Conservation (phyloP, 2,888 invertebrate species). For the Drosophila koepferae region DNA sequence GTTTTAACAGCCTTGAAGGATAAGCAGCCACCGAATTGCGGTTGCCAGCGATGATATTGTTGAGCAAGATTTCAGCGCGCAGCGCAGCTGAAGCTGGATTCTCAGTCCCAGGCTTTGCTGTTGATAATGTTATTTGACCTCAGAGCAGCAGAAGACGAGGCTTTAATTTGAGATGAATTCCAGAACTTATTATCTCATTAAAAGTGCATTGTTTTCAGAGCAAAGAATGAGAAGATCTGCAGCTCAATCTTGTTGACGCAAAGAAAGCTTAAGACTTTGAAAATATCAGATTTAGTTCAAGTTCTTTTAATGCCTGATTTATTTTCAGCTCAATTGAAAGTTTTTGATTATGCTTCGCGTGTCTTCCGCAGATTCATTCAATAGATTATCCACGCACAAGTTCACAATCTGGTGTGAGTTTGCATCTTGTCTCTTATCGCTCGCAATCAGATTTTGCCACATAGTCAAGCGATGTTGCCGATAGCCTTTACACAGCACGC, state of each 20-base stretch:
- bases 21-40: conserved; percentile 67
- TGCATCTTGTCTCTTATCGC: conserved; percentile 41
- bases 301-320: background rate
- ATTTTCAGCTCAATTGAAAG: background rate
- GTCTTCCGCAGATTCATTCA: background rate
- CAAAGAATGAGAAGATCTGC: background rate
- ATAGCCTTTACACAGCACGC: conserved; percentile 39
- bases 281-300: too few species aligned
- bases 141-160: background rate
- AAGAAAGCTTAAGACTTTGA: background rate
- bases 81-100: conserved; percentile 16
- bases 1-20: conserved; percentile 79
- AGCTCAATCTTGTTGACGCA: background rate
- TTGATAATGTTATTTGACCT: conserved; percentile 19
- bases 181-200: conserved; percentile 6
- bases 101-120: conserved; percentile 14
- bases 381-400: conserved; percentile 11
- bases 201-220: background rate
- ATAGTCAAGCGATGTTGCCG: conserved; percentile 56
- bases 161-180: conserved; percentile 19
- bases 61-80: conserved; percentile 37
- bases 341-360: conserved; percentile 4
- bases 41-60: conserved; percentile 45
- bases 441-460: conserved; percentile 56
- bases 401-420: conserved; percentile 1